Percentiles rank a stretch among this genome's conserved stretches.
phyloP scores from a whole-genome alignment of 2,113 vertebrate species.

The Panurus biarmicus region DNA sequence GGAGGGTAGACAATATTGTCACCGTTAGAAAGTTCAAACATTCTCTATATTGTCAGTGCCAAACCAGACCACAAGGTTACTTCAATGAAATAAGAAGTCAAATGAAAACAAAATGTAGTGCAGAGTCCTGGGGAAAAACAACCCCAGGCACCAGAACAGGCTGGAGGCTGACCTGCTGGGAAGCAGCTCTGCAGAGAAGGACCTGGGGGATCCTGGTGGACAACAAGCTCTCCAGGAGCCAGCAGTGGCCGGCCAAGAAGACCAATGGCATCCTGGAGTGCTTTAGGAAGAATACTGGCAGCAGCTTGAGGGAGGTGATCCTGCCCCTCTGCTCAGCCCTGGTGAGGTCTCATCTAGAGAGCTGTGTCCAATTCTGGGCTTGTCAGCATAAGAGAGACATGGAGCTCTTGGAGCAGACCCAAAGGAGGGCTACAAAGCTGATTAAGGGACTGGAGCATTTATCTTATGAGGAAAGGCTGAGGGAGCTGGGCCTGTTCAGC shows the following conservation, averaged over 20 bases:
- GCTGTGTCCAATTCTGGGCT: neutral
- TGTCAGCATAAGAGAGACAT: neutral
- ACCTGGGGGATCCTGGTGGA: too few relatives aligned
- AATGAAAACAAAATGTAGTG: neutral
- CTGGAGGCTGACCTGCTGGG: neutral
- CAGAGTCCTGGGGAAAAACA: neutral
- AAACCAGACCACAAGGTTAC: neutral
- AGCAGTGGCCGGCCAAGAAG: neutral
- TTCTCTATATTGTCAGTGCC: neutral
- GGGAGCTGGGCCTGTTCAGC: neutral
- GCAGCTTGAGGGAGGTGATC: neutral
- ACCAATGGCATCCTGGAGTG: neutral
- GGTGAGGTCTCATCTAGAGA: neutral
- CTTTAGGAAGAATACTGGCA: neutral
- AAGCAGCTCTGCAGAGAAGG: neutral
- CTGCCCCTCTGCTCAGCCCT: neutral
- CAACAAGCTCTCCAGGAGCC: neutral
- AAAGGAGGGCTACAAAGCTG: neutral
- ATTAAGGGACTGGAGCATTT: neutral
- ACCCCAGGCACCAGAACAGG: neutral
- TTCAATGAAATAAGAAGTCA: neutral
- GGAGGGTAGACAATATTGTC: neutral
- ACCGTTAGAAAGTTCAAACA: neutral
- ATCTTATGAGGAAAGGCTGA: neutral
- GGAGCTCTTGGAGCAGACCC: neutral